These are phyloP conservation scores for Murina feae DNA, from an alignment of 2,113 vertebrate genomes.

Conservation along the genomic window DNA sequence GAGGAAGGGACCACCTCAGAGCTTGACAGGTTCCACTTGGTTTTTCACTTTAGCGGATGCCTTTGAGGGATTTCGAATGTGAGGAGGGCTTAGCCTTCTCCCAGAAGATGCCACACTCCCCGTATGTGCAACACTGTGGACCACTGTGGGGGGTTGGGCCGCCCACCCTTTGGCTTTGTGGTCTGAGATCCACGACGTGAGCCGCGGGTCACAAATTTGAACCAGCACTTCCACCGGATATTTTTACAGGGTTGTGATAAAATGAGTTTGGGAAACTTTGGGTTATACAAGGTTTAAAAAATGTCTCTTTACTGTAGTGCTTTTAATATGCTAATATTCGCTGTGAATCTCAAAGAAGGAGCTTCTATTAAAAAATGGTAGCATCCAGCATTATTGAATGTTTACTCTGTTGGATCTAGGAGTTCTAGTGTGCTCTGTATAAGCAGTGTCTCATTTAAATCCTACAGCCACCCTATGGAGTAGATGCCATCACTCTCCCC, in stretches of 20 bases:
- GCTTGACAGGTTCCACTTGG: not conserved
- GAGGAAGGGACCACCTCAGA: not conserved
- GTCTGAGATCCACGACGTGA: not conserved
- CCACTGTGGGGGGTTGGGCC: not conserved
- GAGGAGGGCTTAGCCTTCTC: not conserved
- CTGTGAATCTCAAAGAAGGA: not conserved
- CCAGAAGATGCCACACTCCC: not conserved
- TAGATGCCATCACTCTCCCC: not conserved
- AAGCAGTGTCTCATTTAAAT: not conserved
- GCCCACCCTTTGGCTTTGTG: not conserved
- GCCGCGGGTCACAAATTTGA: not conserved
- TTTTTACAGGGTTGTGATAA: not conserved
- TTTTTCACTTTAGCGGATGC: not conserved
- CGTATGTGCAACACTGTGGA: accelerated
- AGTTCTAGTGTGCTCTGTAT: not conserved
- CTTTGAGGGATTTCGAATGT: not conserved
- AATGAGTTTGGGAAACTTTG: not conserved
- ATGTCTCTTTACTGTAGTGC: not conserved
- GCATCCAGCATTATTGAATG: not conserved
- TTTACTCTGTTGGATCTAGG: not conserved
- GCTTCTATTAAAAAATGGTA: not conserved
- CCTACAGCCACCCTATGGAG: not conserved
- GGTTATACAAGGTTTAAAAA: not conserved
- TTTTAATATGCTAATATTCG: not conserved
- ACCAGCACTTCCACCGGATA: not conserved